These are phyloP conservation scores for Echinometra lucunter DNA, from an alignment of 53 echinoderm and acorn worm species.

Conservation along the genomic window DNA sequence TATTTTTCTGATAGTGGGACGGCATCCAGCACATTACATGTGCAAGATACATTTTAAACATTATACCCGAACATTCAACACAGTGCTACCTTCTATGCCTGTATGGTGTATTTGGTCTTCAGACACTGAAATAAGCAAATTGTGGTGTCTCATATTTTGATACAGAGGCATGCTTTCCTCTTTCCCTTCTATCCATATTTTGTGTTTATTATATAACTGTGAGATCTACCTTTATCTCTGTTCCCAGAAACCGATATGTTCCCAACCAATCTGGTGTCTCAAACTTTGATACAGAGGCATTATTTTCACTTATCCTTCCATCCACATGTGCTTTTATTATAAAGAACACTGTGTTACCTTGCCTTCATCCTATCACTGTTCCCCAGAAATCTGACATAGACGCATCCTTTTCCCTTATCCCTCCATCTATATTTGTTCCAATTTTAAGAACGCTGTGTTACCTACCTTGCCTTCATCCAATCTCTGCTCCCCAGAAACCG, in stretches of 20 bases:
- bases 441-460: neutral
- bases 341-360: no score
- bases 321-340: neutral
- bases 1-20: no score
- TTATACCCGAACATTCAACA: no score
- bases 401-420: neutral
- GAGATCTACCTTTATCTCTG: constrained; percentile 72
- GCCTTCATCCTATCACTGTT: constrained; percentile 73
- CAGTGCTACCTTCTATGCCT: no score
- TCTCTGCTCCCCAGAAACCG: constrained; percentile 82
- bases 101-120: constrained; percentile 69
- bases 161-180: neutral
- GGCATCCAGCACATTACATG: no score
- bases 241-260: constrained; percentile 69
- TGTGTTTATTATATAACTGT: neutral
- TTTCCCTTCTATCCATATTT: no score
- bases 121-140: constrained; percentile 76
- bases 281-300: neutral
- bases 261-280: constrained; percentile 1
- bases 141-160: constrained; percentile 63
- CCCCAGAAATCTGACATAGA: constrained; percentile 65
- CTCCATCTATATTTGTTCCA: neutral
- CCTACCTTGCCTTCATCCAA: constrained; percentile 76
- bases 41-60: no score
- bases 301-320: neutral